Percentiles rank a stretch among this genome's conserved stretches.
Conservation (phyloP, 2,113 vertebrate species). For the Cranoglanis bouderius region DNA sequence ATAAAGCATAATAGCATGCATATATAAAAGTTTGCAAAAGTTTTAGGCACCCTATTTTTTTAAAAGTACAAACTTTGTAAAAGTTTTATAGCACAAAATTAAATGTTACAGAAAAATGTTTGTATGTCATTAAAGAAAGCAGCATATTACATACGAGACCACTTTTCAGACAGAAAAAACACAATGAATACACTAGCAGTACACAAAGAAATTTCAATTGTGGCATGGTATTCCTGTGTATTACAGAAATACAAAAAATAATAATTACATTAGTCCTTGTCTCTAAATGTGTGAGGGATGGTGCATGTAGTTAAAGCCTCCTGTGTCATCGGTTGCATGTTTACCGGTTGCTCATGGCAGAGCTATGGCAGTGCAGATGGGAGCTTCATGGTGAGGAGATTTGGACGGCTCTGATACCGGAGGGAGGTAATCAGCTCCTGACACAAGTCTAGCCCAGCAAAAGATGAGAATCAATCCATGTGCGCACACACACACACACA, state of each 20-base stretch:
- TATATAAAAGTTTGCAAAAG: too few relatives aligned
- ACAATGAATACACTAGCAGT: too few relatives aligned
- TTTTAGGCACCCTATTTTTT: too few relatives aligned
- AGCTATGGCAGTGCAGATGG: constrained; percentile 43
- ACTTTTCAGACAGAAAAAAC: too few relatives aligned
- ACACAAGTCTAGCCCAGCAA: constrained; percentile 56
- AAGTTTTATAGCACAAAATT: too few relatives aligned
- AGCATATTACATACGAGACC: too few relatives aligned
- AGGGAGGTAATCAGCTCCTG: constrained; percentile 55
- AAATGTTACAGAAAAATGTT: too few relatives aligned
- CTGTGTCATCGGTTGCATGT: neutral
- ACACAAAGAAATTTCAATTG: neutral
- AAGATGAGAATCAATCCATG: constrained; percentile 63
- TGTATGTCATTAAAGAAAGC: too few relatives aligned
- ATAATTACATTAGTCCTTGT: neutral
- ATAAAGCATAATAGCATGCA: too few relatives aligned
- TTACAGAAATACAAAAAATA: neutral
- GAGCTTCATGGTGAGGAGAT: constrained; percentile 51
- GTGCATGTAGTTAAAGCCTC: constrained; percentile 29
- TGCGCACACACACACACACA: constrained; percentile 25
- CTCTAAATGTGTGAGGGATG: constrained; percentile 10
- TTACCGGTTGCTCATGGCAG: constrained; percentile 32
- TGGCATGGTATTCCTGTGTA: neutral
- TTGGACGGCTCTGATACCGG: constrained; percentile 61
- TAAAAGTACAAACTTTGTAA: too few relatives aligned